Conservation (phyloP, 2,888 invertebrate genomes). For the Hyppa rectilinea region DNA sequence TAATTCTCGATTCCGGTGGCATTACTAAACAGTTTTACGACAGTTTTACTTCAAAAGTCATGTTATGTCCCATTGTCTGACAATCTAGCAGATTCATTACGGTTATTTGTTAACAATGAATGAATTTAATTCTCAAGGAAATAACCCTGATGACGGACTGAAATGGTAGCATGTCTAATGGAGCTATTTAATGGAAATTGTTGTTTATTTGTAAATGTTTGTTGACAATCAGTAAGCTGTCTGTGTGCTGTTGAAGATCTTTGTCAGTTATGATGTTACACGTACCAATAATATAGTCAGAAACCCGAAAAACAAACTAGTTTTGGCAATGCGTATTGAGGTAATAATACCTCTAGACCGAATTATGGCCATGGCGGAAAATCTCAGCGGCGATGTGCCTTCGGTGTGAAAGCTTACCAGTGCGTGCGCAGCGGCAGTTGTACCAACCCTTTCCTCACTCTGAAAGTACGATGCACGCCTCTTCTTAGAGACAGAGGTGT, state of each 20-base stretch:
- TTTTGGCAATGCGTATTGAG: not conserved
- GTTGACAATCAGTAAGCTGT: not conserved
- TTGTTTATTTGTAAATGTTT: not conserved
- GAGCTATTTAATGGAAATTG: not conserved
- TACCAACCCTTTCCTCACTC: not conserved
- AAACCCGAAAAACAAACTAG: not conserved
- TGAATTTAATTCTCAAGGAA: slow-evolving; percentile 7
- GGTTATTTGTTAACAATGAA: slow-evolving; percentile 9
- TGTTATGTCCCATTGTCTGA: slow-evolving; percentile 23
- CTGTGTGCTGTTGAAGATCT: not conserved
- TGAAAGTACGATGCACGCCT: not conserved
- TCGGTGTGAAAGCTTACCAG: not conserved
- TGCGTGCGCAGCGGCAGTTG: not conserved
- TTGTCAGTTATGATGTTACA: not conserved
- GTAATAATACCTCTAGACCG: too few relatives aligned
- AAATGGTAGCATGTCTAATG: not conserved
- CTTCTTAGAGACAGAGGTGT: too few relatives aligned
- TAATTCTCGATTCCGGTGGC: slow-evolving; percentile 16
- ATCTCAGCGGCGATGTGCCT: not conserved
- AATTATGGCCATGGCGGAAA: not conserved
- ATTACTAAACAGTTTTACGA: slow-evolving; percentile 4
- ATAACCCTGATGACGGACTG: slow-evolving; percentile 10
- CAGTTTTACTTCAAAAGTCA: slow-evolving; percentile 20
- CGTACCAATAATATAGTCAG: not conserved
- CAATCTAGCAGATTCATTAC: slow-evolving; percentile 6